phyloP scores from a whole-genome alignment of 2,888 invertebrate genomes.

The Aplocera efformata region DNA sequence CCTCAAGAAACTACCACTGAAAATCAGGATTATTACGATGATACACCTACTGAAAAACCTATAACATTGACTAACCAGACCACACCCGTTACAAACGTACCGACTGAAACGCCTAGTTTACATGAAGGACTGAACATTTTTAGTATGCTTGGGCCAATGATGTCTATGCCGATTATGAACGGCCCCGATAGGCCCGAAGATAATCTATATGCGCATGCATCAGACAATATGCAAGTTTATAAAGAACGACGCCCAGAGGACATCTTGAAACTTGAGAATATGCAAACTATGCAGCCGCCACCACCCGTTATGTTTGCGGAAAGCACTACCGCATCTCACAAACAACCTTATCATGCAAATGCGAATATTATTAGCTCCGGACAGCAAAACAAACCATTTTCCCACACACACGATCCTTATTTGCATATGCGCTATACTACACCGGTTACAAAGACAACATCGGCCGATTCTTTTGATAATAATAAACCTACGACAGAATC shows the following conservation, averaged over 20 bases:
- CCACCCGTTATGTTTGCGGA: constrained; percentile 51
- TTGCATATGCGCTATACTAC: constrained; percentile 71
- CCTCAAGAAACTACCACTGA: constrained; percentile 44
- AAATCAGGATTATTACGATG: constrained; percentile 41
- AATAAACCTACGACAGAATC: constrained; percentile 60
- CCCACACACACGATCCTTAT: constrained; percentile 64
- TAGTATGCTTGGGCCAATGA: constrained; percentile 69
- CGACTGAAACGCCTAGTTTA: constrained; percentile 33
- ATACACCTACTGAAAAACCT: constrained; percentile 46
- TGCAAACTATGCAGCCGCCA: constrained; percentile 83
- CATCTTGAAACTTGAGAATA: constrained; percentile 62
- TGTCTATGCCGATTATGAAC: constrained; percentile 68
- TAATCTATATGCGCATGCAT: constrained; percentile 66
- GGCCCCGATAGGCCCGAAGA: constrained; percentile 66
- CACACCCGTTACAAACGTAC: constrained; percentile 30
- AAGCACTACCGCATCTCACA: constrained; percentile 37
- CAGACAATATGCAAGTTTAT: constrained; percentile 64
- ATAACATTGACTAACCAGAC: constrained; percentile 35
- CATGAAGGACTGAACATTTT: constrained; percentile 43
- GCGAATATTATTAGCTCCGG: constrained; percentile 41
- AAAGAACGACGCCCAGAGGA: constrained; percentile 52
- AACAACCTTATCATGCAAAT: constrained; percentile 44
- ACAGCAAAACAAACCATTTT: constrained; percentile 37
- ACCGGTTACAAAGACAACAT: constrained; percentile 74
- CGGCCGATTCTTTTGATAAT: constrained; percentile 55